Percentiles rank a stretch among this genome's conserved stretches.
Conservation (phyloP, 2,888 invertebrate genomes). For the Phortica magna region DNA sequence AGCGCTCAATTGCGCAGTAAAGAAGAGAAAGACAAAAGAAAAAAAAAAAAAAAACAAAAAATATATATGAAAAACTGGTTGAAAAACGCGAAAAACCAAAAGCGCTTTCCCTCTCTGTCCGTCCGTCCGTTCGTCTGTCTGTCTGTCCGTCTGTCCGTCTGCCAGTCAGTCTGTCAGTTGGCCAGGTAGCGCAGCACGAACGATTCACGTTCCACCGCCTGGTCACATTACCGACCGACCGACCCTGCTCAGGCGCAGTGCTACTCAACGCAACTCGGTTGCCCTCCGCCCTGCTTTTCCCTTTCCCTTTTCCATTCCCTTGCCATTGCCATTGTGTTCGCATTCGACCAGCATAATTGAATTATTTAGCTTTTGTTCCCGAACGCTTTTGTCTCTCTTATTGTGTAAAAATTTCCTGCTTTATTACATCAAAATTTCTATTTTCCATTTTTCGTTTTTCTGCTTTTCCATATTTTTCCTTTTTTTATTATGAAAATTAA, state of each 20-base stretch:
- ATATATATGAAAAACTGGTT: constrained; percentile 13
- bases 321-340: not conserved
- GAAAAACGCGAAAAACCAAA: constrained; percentile 54
- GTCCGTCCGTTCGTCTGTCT: not conserved
- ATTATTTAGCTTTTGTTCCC: constrained; percentile 55
- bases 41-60: constrained; percentile 5
- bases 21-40: constrained; percentile 41
- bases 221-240: constrained; percentile 1
- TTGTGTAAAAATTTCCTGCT: constrained; percentile 22
- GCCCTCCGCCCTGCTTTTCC: not conserved
- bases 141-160: not conserved
- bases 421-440: constrained; percentile 34
- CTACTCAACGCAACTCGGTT: not conserved
- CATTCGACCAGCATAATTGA: constrained; percentile 50
- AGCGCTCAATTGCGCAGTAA: constrained; percentile 54
- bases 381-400: constrained; percentile 57
- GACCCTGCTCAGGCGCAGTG: not conserved
- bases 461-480: constrained; percentile 42
- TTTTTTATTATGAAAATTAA: constrained; percentile 45
- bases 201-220: constrained; percentile 10
- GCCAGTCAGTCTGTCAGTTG: not conserved
- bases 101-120: not conserved
- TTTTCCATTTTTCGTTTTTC: constrained; percentile 57
- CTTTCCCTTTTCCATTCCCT: not conserved
- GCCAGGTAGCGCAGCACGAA: constrained; percentile 60